Conservation (phyloP, 2,113 vertebrate genomes). For the Empidonax alnorum region DNA sequence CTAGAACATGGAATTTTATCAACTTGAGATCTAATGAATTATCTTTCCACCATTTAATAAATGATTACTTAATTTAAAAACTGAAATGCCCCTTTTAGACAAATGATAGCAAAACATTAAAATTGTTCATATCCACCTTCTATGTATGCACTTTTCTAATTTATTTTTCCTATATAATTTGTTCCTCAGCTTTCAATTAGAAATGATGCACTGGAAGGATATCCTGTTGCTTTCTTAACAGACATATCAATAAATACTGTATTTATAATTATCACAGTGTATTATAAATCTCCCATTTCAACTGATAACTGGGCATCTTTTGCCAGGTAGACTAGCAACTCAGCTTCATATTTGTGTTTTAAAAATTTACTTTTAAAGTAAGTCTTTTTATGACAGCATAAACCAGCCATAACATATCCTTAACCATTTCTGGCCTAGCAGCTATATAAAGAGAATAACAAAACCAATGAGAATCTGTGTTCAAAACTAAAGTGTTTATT, state of each 20-base stretch:
- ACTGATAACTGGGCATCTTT: background rate
- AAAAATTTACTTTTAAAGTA: background rate
- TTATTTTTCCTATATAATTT: background rate
- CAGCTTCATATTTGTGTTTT: background rate
- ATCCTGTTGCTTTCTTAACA: background rate
- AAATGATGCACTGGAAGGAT: background rate
- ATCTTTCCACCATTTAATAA: slow-evolving; percentile 26
- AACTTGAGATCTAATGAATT: slow-evolving; percentile 14
- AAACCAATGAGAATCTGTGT: background rate
- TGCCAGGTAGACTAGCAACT: background rate
- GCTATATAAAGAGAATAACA: background rate
- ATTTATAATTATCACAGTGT: background rate
- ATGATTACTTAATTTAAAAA: slow-evolving; percentile 34
- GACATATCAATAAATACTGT: background rate
- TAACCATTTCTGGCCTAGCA: background rate
- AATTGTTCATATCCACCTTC: background rate
- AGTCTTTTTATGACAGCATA: background rate
- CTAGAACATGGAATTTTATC: background rate
- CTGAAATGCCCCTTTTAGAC: slow-evolving; percentile 7
- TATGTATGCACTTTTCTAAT: background rate
- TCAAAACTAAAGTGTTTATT: background rate
- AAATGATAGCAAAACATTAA: background rate
- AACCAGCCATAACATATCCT: background rate
- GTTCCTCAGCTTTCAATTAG: background rate
- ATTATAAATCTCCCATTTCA: background rate